Evolutionary conservation across 2,797 vertebrate species (phyloP).

Genomic region (Anguilla obscura): DNA sequence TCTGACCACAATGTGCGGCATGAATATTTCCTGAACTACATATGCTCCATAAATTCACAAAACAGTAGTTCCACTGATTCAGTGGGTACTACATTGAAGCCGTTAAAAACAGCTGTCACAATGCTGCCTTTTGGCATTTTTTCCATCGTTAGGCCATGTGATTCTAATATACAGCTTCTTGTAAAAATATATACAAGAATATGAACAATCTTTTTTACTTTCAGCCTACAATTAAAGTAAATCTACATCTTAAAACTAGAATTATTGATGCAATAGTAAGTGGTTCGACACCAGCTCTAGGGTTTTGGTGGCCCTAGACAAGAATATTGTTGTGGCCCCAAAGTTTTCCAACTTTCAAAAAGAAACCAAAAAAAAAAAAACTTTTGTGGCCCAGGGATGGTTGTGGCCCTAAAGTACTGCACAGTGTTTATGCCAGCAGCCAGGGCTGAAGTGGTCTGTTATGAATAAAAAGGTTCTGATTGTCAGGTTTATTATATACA

Average conservation of each 20-base stretch:
- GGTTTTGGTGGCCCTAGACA: not conserved
- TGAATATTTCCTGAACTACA: not conserved
- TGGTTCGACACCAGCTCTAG: not conserved
- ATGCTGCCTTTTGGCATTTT: not conserved
- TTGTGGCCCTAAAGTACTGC: not conserved
- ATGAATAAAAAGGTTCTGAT: not conserved
- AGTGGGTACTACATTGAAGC: not conserved
- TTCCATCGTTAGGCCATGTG: not conserved
- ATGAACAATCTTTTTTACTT: not conserved
- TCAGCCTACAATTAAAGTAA: not conserved
- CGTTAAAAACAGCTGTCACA: not conserved
- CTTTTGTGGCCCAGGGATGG: not conserved
- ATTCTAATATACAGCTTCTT: constrained; percentile 1
- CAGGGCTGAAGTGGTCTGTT: not conserved
- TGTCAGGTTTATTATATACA: not conserved
- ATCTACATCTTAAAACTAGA: not conserved
- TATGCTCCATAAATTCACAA: not conserved
- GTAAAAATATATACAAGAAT: not conserved
- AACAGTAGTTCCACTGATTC: constrained; percentile 7
- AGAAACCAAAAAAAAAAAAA: not conserved
- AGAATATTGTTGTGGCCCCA: not conserved
- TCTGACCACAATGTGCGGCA: not conserved
- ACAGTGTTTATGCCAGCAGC: not conserved
- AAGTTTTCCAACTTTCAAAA: not conserved
- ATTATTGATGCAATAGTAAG: not conserved